A percentile compares a stretch with the other conserved stretches of the same genome.
phyloP scores from a whole-genome alignment of 2,888 invertebrate genomes.

The Caenorhabditis uteleia region DNA sequence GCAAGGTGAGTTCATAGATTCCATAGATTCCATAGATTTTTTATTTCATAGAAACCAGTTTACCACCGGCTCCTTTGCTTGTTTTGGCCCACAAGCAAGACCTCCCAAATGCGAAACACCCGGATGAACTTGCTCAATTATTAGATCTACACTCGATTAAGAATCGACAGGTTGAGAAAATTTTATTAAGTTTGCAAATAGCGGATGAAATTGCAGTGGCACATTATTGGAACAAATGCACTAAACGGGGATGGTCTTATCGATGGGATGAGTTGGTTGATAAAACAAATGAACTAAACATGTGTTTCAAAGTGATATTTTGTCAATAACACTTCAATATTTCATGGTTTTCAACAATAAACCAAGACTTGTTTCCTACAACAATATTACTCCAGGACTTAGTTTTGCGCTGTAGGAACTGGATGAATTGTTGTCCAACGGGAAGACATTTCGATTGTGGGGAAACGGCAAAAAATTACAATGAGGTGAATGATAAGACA shows the following conservation, averaged over 20 bases:
- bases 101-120: conserved; percentile 19
- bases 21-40: too few species aligned
- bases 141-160: conserved; percentile 24
- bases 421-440: too few species aligned
- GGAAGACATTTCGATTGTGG: too few species aligned
- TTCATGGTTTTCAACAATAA: too few species aligned
- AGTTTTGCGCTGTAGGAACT: too few species aligned
- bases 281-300: conserved; percentile 28
- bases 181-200: too few species aligned
- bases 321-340: too few species aligned
- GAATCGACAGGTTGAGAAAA: conserved; percentile 12
- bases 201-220: conserved; percentile 21
- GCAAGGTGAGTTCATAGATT: neutral
- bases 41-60: neutral
- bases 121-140: conserved; percentile 8
- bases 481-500: too few species aligned
- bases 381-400: too few species aligned
- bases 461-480: too few species aligned
- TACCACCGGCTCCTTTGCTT: conserved; percentile 19
- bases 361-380: too few species aligned
- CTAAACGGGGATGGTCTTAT: conserved; percentile 28
- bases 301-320: too few species aligned
- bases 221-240: conserved; percentile 24
- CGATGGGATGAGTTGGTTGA: conserved; percentile 33
- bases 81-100: conserved; percentile 39